These are phyloP conservation scores for Cepaea hortensis DNA, from an alignment of 2,888 invertebrate species.

Conservation along the genomic window DNA sequence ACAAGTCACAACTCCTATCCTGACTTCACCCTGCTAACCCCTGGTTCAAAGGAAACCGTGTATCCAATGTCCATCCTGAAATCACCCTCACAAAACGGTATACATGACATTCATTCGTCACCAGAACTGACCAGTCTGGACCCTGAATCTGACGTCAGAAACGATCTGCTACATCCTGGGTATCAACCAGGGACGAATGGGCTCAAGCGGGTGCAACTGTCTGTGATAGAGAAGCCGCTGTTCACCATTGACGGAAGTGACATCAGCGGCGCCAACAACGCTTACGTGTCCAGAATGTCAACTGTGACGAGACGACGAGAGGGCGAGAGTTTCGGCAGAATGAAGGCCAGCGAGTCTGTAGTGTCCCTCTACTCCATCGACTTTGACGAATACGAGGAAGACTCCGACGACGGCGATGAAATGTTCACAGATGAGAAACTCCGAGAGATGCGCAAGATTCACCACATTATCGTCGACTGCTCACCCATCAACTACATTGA, in stretches of 20 bases:
- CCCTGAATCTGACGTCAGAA: not conserved
- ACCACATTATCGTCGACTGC: constrained; percentile 68
- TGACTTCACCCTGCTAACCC: not conserved
- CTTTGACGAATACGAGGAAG: constrained; percentile 54
- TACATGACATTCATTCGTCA: not conserved
- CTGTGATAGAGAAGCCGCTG: constrained; percentile 55
- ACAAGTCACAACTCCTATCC: not conserved
- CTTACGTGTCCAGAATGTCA: not conserved
- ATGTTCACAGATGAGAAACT: constrained; percentile 64
- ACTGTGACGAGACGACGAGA: not conserved
- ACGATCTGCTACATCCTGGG: not conserved
- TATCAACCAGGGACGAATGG: not conserved
- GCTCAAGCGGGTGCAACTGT: constrained; percentile 33
- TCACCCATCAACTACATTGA: constrained; percentile 68
- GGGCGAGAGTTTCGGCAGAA: constrained; percentile 6
- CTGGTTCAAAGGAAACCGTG: not conserved
- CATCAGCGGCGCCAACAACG: not conserved
- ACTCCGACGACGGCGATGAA: constrained; percentile 65
- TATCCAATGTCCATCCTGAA: not conserved
- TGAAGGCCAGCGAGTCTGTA: constrained; percentile 26
- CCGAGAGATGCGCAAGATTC: constrained; percentile 62
- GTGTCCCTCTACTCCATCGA: constrained; percentile 40
- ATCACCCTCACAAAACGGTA: not conserved
- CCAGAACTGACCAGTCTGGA: constrained; percentile 10
- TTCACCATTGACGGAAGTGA: constrained; percentile 53